Conservation (phyloP, 2,113 vertebrate genomes). For the Notothenia coriiceps region DNA sequence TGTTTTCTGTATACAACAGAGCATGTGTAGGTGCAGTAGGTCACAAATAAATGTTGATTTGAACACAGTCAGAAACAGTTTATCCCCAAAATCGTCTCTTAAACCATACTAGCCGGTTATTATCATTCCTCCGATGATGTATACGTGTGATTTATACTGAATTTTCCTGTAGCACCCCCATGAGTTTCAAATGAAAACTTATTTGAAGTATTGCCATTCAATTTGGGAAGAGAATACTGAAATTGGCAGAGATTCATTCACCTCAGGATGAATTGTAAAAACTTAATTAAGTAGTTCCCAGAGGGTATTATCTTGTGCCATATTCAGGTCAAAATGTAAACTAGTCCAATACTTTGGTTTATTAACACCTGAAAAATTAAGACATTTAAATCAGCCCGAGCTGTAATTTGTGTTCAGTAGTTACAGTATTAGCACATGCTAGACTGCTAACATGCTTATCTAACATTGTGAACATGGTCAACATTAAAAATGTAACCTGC, state of each 20-base stretch:
- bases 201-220: too few relatives aligned
- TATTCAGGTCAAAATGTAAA: too few relatives aligned
- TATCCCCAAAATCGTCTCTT: background rate
- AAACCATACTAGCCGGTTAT: background rate
- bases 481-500: background rate
- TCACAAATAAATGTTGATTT: background rate
- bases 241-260: too few relatives aligned
- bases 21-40: background rate
- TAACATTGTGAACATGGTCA: background rate
- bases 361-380: too few relatives aligned
- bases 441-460: background rate
- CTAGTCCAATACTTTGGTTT: too few relatives aligned
- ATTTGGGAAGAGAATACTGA: too few relatives aligned
- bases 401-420: too few relatives aligned
- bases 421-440: too few relatives aligned
- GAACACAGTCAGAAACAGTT: background rate
- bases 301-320: too few relatives aligned
- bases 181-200: background rate
- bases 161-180: background rate
- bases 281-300: too few relatives aligned
- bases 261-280: background rate
- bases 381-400: too few relatives aligned
- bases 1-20: constrained; percentile 17
- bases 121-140: background rate
- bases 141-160: background rate